These are phyloP conservation scores for Proterorhinus semilunaris DNA, from an alignment of 2,113 vertebrate species.

Conservation along the genomic window DNA sequence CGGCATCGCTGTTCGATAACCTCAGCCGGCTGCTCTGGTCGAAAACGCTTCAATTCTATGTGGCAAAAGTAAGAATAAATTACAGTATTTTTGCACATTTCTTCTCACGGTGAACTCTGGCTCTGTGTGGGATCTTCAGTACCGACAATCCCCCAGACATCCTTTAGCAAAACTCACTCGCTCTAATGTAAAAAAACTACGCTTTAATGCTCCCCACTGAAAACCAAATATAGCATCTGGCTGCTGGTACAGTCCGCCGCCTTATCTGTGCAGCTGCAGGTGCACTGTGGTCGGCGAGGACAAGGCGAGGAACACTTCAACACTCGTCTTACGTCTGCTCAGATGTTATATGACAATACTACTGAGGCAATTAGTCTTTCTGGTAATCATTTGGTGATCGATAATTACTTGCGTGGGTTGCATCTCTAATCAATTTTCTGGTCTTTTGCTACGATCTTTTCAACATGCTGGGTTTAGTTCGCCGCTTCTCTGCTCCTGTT, in stretches of 20 bases:
- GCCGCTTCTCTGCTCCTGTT: too few relatives aligned
- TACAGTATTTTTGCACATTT: neutral
- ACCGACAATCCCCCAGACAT: slow-evolving; percentile 3
- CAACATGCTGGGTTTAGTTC: too few relatives aligned
- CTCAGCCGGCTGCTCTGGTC: neutral
- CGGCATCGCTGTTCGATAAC: neutral
- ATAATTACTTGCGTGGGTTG: too few relatives aligned
- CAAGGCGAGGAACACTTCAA: neutral
- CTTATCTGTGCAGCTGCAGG: slow-evolving; percentile 34
- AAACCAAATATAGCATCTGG: slow-evolving; percentile 17
- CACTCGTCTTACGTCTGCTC: neutral
- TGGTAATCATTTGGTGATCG: too few relatives aligned
- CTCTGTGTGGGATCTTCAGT: neutral
- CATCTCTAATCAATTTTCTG: too few relatives aligned
- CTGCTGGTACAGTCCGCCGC: neutral
- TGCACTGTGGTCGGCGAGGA: neutral
- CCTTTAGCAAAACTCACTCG: slow-evolving; percentile 16
- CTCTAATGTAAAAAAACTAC: slow-evolving; percentile 20
- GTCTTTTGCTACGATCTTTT: too few relatives aligned
- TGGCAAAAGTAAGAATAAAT: neutral
- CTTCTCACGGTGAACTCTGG: slow-evolving; percentile 2
- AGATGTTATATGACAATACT: neutral
- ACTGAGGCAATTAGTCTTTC: too few relatives aligned
- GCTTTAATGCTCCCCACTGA: slow-evolving; percentile 19
- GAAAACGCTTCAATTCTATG: too few relatives aligned